These are phyloP conservation scores for Leptinotarsa defecta DNA, from an alignment of 1,140 invertebrate species.

Conservation along the genomic window DNA sequence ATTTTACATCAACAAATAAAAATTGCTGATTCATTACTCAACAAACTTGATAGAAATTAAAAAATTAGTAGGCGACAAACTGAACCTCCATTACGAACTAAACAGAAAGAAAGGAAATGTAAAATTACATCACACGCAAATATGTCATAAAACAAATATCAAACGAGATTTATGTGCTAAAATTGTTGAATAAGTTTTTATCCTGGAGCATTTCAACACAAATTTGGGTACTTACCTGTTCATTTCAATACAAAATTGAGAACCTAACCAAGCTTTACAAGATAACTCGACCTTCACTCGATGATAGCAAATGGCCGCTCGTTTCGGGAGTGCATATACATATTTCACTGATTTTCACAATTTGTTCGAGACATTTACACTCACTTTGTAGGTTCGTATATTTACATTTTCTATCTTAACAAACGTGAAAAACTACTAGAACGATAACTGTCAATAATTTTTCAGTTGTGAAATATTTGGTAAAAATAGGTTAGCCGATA, in stretches of 20 bases:
- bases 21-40: too few species aligned
- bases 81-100: background rate
- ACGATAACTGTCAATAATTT: constrained; percentile 17
- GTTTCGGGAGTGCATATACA: background rate
- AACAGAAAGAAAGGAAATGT: constrained; percentile 2
- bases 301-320: constrained; percentile 51
- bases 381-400: constrained; percentile 7
- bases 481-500: constrained; percentile 49
- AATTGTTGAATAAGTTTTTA: background rate
- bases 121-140: background rate
- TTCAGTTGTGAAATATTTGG: constrained; percentile 30
- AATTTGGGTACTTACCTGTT: constrained; percentile 41
- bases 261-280: constrained; percentile 51
- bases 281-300: constrained; percentile 52
- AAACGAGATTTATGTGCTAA: too few species aligned
- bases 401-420: constrained; percentile 10
- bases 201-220: constrained; percentile 2
- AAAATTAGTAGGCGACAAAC: background rate
- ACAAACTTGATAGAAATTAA: background rate
- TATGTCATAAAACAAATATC: background rate
- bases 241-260: constrained; percentile 35
- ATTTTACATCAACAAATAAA: constrained; percentile 6
- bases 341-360: constrained; percentile 16
- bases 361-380: background rate
- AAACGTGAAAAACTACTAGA: background rate